phyloP scores from a whole-genome alignment of 2,888 invertebrate genomes.

The Mystacides longicornis region DNA sequence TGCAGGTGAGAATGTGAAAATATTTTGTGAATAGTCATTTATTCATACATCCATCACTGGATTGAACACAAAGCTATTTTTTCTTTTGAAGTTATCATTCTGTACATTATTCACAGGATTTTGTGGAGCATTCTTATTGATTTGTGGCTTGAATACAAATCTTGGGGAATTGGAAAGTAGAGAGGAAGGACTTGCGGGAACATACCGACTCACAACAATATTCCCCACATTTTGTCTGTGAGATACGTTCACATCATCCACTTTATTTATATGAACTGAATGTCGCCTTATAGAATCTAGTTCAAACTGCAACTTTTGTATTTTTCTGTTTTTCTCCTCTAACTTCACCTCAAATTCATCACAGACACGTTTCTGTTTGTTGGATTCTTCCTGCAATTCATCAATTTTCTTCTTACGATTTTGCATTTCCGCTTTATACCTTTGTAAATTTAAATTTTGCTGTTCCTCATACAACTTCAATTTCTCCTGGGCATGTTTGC shows the following conservation, averaged over 20 bases:
- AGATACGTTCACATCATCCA: conserved; percentile 11
- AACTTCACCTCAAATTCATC: conserved; percentile 41
- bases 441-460: conserved; percentile 40
- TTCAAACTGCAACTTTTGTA: conserved; percentile 41
- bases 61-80: conserved; percentile 12
- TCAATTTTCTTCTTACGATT: conserved; percentile 42
- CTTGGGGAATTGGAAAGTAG: background rate
- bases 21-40: background rate
- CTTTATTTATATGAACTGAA: conserved; percentile 27
- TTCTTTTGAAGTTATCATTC: background rate
- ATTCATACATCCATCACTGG: conserved; percentile 6
- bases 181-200: background rate
- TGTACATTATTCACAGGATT: background rate
- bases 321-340: conserved; percentile 42
- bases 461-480: conserved; percentile 44
- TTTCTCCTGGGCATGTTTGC: conserved; percentile 43
- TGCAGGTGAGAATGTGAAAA: conserved; percentile 52
- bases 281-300: conserved; percentile 17
- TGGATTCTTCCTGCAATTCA: conserved; percentile 40
- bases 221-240: conserved; percentile 41
- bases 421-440: conserved; percentile 44
- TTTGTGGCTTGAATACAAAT: conserved; percentile 19
- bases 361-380: conserved; percentile 42
- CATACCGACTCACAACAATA: conserved; percentile 35
- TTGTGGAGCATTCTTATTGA: conserved; percentile 4